Evolutionary conservation across 2,113 vertebrate genomes (phyloP), one percentile per base, ranked within the genome.

Genomic region (Thryonomys swinderianus): DNA sequence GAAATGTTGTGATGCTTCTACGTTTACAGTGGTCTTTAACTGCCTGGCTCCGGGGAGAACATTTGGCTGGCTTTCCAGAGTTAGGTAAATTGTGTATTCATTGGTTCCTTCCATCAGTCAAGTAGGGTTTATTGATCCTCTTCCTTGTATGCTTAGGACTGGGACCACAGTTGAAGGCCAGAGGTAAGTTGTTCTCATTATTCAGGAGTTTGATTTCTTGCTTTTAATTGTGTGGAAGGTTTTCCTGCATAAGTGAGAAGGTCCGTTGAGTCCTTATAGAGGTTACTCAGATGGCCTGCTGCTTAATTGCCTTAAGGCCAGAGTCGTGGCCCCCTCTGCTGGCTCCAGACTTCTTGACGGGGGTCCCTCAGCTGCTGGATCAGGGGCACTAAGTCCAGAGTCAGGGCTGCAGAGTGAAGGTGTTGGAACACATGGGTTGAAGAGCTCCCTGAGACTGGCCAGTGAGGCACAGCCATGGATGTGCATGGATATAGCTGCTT

Each of bases 221-320:
- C 3, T 86, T 74, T 64, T 25, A 3, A 27, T 45, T 37, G 53
- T 80, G 55, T 51, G 55, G 16, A 79, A 27, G 5, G 80, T 37
- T 67, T 90, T 32, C 32, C 59, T 59, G n/a, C n/a, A 5, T 14
- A 20, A 0, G 23, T 8, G 37, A 53, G 21, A 76, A 30, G 40
- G 8, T n/a, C 1, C 7, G 9, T 17, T 20, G 48, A 40, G n/a
- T 30, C 25, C 53, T 11, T 66, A 42, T 0, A 2, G 0, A 34
- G 37, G 4, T 53, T 51, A 8, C 53, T 37, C 7, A 30, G 21
- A 64, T 6, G 57, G n/a, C 5, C 27, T 14, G 21, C 10, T 73
- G 73, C 42, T 51, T 20, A 5, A 3, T 7, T 13, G 40, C 55
- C 6, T 34, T 34, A 55, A 61, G 45, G 79, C 57, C 62, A 21